Conservation (phyloP, 2,113 vertebrate genomes). For the Lasiurus borealis region DNA sequence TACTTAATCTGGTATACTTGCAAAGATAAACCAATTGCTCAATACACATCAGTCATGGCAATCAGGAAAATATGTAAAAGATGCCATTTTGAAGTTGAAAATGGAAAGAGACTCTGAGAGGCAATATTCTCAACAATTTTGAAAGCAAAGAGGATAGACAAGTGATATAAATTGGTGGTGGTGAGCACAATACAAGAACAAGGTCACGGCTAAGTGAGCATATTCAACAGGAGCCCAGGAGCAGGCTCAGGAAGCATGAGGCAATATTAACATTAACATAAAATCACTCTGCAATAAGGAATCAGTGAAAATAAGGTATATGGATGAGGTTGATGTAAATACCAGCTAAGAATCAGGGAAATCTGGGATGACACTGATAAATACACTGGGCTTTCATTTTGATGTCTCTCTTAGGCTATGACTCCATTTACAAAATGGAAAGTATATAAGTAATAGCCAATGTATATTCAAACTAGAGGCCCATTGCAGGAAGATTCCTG, state of each 20-base stretch:
- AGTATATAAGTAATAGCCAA: background rate
- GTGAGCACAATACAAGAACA: background rate
- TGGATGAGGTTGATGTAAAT: background rate
- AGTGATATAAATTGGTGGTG: background rate
- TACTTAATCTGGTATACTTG: background rate
- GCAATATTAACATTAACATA: background rate
- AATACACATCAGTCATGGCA: background rate
- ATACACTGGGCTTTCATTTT: background rate
- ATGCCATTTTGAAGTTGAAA: background rate
- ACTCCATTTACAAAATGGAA: slow-evolving; percentile 30
- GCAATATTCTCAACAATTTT: background rate
- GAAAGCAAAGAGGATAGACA: slow-evolving; percentile 39
- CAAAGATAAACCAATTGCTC: slow-evolving; percentile 6
- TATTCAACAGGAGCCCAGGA: background rate
- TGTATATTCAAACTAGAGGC: background rate
- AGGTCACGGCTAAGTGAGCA: background rate
- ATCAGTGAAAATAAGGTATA: background rate
- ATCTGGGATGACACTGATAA: background rate
- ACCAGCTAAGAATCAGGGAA: background rate
- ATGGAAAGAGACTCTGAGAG: slow-evolving; percentile 28
- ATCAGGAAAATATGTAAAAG: background rate
- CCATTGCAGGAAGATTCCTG: too few species aligned
- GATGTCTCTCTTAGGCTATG: background rate
- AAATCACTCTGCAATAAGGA: background rate
- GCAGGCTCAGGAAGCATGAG: background rate